These are phyloP conservation scores for Pituophis catenifer DNA, from an alignment of 2,113 vertebrate species.

Conservation along the genomic window DNA sequence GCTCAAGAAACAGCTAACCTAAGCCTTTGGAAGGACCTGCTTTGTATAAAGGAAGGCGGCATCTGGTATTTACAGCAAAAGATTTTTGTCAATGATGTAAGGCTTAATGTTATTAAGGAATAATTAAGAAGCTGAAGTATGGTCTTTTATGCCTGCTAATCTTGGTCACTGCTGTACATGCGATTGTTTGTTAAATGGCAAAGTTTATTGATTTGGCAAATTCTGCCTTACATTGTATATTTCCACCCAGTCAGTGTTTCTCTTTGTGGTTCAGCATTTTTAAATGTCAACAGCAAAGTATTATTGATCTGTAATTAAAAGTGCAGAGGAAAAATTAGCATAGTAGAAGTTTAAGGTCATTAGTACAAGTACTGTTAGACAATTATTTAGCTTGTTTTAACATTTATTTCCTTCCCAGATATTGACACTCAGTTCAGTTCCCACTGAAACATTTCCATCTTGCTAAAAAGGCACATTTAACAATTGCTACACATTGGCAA, in stretches of 20 bases:
- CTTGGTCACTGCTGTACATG: slow-evolving; percentile 82
- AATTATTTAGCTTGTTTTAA: slow-evolving; percentile 81
- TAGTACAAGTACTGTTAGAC: slow-evolving; percentile 76
- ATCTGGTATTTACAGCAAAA: slow-evolving; percentile 25
- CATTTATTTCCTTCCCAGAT: slow-evolving; percentile 66
- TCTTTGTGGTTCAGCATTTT: slow-evolving; percentile 84
- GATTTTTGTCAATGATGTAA: slow-evolving; percentile 54
- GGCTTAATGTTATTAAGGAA: slow-evolving; percentile 75
- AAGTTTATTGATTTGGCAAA: slow-evolving; percentile 88
- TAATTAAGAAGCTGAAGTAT: slow-evolving; percentile 69
- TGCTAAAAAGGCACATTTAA: slow-evolving; percentile 63
- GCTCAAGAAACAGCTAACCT: not conserved
- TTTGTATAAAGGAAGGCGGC: slow-evolving; percentile 14
- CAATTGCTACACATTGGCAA: slow-evolving; percentile 24
- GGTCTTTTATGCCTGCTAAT: slow-evolving; percentile 68
- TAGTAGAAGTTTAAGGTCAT: slow-evolving; percentile 80
- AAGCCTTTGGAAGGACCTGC: not conserved
- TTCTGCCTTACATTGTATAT: slow-evolving; percentile 86
- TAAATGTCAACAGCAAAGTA: slow-evolving; percentile 85
- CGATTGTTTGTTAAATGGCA: slow-evolving; percentile 88
- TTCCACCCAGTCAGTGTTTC: slow-evolving; percentile 86
- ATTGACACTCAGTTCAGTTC: slow-evolving; percentile 70
- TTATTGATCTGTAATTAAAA: slow-evolving; percentile 88
- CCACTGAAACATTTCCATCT: slow-evolving; percentile 59
- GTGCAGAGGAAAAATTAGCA: slow-evolving; percentile 87